These are phyloP conservation scores for Drosophila chauvacae DNA, from an alignment of 1,140 invertebrate species.

Conservation along the genomic window DNA sequence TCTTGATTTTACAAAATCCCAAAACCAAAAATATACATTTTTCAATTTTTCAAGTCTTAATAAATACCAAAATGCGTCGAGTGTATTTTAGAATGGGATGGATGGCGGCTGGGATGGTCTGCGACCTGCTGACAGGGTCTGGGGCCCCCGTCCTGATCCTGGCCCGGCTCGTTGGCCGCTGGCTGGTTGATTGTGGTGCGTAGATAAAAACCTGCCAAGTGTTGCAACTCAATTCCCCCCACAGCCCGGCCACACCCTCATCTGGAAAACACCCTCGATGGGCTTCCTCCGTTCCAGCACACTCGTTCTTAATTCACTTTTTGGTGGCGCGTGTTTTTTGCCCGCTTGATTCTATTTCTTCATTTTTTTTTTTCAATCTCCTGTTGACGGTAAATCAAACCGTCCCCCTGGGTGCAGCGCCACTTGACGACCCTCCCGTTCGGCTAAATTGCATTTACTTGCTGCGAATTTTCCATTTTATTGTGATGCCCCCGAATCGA, in stretches of 20 bases:
- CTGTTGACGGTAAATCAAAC: constrained; percentile 83
- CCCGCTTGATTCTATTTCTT: constrained; percentile 22
- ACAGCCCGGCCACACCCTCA: constrained; percentile 12
- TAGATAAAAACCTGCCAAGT: constrained; percentile 83
- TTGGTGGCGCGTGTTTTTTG: constrained; percentile 54
- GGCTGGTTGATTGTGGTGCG: constrained; percentile 73
- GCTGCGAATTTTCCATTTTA: constrained; percentile 65
- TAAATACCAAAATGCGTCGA: neutral
- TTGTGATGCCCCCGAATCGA: constrained; percentile 49
- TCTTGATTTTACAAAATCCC: neutral
- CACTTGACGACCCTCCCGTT: constrained; percentile 61
- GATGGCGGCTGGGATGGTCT: constrained; percentile 25
- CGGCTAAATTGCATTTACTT: constrained; percentile 78
- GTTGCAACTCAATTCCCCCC: constrained; percentile 77
- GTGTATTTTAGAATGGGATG: constrained; percentile 23
- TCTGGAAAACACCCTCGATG: constrained; percentile 46
- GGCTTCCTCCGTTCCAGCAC: constrained; percentile 61
- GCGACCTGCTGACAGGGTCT: constrained; percentile 40
- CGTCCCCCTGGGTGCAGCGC: constrained; percentile 78
- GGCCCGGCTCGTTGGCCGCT: neutral
- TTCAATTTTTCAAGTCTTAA: neutral
- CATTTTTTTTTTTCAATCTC: constrained; percentile 74
- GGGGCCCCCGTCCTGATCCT: constrained; percentile 11
- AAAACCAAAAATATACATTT: neutral
- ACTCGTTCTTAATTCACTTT: constrained; percentile 82